Evolutionary conservation across 1,140 invertebrate genomes (phyloP), one percentile per base, ranked within the genome.

Genomic region (Thaumetopoea pityocampa): DNA sequence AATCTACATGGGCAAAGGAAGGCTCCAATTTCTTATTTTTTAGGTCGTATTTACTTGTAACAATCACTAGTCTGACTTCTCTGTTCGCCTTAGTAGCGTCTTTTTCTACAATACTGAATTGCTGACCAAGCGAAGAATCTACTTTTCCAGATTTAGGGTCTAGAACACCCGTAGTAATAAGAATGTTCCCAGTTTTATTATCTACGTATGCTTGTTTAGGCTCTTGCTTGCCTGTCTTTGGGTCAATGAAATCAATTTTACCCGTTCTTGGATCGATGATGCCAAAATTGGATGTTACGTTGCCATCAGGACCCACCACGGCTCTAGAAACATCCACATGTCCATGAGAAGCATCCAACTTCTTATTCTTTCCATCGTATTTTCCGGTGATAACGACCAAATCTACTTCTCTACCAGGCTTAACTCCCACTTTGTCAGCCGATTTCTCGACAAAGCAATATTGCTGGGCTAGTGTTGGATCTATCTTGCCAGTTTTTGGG

Each of bases 331-430:
- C 87, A 41, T 89, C 87, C n/a, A 88, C 86, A 22, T 85, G 81
- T 11, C 87, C 87, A 45, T 88, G 87, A 22, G 86, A 83, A 3
- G 86, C 78, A 42, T 89, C 87, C 29, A 87, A 67, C 52, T 85
- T 87, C 43, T 88, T 88, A 35, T 87, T 87, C 67, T 88, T 87
- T 0, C 87, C 87, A 41, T 89, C 87, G 56, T 88, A 87, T 62
- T 87, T 88, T 29, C 86, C 79, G 2, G 87, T 89, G 8, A 89
- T 88, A 1, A 88, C 87, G 14, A 89, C 78, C 40, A 89, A 78
- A 66, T 68, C 81, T 49, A 82, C 87, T 79, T 67, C 86, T 63
- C 62, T 83, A 44, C 64, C 72, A 27, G 57, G 85, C 58, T 78
- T 71, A 32, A 65, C 51, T 30, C 76, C 68, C 53, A 83, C 62